phyloP scores from a whole-genome alignment of 2,888 invertebrate species.

The Scaeva pyrastri region DNA sequence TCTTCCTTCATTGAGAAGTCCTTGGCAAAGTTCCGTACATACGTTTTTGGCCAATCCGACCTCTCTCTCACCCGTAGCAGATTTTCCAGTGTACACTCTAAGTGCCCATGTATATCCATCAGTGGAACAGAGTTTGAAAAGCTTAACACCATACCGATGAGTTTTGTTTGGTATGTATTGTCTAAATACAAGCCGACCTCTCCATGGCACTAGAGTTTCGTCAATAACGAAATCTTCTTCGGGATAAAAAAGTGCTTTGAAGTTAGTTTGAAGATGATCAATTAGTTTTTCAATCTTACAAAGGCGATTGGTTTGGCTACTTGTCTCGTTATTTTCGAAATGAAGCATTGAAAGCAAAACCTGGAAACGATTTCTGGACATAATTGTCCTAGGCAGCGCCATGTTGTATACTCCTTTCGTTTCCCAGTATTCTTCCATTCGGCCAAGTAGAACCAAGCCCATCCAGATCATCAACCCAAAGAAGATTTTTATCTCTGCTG shows the following conservation, averaged over 20 bases:
- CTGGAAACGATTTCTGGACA: too few species aligned
- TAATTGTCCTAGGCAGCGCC: too few species aligned
- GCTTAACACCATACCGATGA: conserved; percentile 76
- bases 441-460: too few species aligned
- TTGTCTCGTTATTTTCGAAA: too few species aligned
- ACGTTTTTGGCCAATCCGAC: conserved; percentile 42
- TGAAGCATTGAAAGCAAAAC: too few species aligned
- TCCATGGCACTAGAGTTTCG: conserved; percentile 77
- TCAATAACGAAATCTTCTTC: conserved; percentile 76
- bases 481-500: too few species aligned
- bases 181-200: conserved; percentile 77
- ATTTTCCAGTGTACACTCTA: conserved; percentile 68
- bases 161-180: conserved; percentile 76
- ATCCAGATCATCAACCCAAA: too few species aligned
- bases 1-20: too few species aligned
- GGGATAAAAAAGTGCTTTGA: conserved; percentile 71
- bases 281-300: conserved; percentile 69
- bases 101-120: conserved; percentile 71
- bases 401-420: too few species aligned
- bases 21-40: conserved; percentile 78
- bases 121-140: conserved; percentile 76
- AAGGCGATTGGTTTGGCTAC: conserved; percentile 50
- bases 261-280: conserved; percentile 69
- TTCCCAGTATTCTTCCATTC: too few species aligned
- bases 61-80: conserved; percentile 77